Percentiles rank a stretch among this genome's conserved stretches.
These are phyloP conservation scores for Willowsia nigromaculata DNA, from an alignment of 2,888 invertebrate genomes.

Conservation along the genomic window DNA sequence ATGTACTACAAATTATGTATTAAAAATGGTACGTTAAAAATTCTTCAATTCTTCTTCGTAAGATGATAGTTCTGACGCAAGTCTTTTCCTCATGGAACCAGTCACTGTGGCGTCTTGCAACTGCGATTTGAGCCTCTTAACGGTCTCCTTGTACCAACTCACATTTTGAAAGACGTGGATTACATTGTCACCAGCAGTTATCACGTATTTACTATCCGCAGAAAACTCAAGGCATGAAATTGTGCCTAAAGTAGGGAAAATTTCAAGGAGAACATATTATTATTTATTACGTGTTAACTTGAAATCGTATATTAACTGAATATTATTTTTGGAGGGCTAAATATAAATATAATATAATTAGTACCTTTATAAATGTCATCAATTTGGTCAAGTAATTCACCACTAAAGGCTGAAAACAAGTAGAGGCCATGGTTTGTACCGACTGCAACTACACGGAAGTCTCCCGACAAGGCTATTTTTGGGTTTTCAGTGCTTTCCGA, in stretches of 20 bases:
- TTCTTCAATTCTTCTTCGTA: conserved; percentile 38
- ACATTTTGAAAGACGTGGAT: conserved; percentile 90
- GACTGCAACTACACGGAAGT: conserved; percentile 84
- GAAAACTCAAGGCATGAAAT: conserved; percentile 88
- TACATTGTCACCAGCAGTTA: conserved; percentile 88
- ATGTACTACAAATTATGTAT: background rate
- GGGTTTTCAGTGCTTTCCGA: background rate
- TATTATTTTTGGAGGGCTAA: too few relatives aligned
- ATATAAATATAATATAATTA: background rate
- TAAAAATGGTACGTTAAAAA: background rate
- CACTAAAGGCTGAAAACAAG: conserved; percentile 87
- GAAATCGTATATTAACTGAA: too few relatives aligned
- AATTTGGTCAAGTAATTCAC: conserved; percentile 82
- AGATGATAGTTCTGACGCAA: conserved; percentile 49
- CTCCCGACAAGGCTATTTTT: conserved; percentile 65
- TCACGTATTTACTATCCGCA: conserved; percentile 86
- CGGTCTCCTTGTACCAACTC: conserved; percentile 84
- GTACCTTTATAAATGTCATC: conserved; percentile 47
- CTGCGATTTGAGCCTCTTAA: conserved; percentile 79
- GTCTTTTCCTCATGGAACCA: conserved; percentile 68
- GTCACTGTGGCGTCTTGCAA: conserved; percentile 79
- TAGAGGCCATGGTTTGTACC: conserved; percentile 85
- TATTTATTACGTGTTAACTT: too few relatives aligned
- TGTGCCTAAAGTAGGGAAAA: too few relatives aligned
- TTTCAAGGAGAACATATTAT: too few relatives aligned